Evolutionary conservation across 2,797 vertebrate species (phyloP), one percentile per base, ranked within the genome.

Genomic region (Linurgus olivaceus): DNA sequence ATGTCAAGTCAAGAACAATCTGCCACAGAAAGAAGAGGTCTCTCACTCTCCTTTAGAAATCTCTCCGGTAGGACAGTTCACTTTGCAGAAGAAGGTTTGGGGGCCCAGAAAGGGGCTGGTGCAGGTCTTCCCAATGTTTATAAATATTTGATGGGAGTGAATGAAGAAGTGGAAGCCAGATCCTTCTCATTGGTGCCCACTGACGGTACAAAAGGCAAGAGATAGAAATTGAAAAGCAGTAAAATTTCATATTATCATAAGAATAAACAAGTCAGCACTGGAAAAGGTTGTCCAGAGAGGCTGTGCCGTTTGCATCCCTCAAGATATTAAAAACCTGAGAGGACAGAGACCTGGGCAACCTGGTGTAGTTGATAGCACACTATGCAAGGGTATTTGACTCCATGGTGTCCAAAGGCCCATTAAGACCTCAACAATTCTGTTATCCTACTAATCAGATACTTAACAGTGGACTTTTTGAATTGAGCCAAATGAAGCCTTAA

Each of bases 351-450:
- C 33, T 28, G 33, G 28, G 10, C 6, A 72, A 10, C 13, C 24
- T 70, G 29, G 3, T 61, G 7, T 35, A 52, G 13, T 5, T 44
- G 12, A 26, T 7, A 17, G 5, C 61, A 7, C 40, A 42, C 26
- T 59, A 12, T 63, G 23, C 26, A 68, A 63, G 55, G 7, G 7
- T 55, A 8, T 55, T 33, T 13, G 11, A 61, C 19, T 65, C 9
- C 21, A 19, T 55, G 28, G 21, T 50, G 33, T 65, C 25, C 37
- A 86, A 50, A 83, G 13, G 7, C 2, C 4, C 17, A 7, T 45
- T 85, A 10, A 2, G 3, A n/a, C 6, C 13, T n/a, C 14, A 35
- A 20, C 0, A 4, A 8, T 70, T 62, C 33, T 82, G 17, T 50
- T 48, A 54, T 80, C 14, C 29, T 73, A 6, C 10, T 42, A 57